Conservation (phyloP, 2,888 invertebrate species). For the Monoplex corrugatus region DNA sequence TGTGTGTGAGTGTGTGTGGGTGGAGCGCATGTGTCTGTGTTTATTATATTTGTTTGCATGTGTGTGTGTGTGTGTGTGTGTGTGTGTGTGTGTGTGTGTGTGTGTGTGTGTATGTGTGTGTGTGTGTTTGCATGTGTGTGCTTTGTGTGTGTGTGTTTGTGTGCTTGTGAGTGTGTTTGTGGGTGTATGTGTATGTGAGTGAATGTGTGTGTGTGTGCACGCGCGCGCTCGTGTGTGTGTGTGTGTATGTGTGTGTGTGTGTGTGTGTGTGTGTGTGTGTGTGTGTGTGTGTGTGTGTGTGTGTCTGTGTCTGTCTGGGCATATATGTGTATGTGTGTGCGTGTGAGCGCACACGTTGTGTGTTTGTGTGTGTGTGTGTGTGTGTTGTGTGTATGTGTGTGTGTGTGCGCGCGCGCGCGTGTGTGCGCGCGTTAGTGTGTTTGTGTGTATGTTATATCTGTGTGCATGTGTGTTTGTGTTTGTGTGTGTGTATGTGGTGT, state of each 20-base stretch:
- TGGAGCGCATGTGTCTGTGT: too few relatives aligned
- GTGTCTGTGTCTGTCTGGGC: too few relatives aligned
- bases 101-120: background rate
- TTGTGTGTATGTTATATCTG: too few relatives aligned
- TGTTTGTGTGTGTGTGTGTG: too few relatives aligned
- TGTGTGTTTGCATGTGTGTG: background rate
- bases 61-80: constrained; percentile 16
- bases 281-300: background rate
- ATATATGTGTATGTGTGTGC: too few relatives aligned
- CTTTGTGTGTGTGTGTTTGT: background rate
- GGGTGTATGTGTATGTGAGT: background rate
- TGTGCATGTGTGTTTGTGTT: too few relatives aligned
- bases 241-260: background rate
- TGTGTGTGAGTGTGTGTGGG: background rate
- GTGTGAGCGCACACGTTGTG: too few relatives aligned
- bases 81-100: constrained; percentile 16
- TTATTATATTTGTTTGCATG: background rate
- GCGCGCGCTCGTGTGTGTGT: background rate
- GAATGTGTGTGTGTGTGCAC: background rate
- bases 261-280: background rate
- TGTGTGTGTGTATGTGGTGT: too few relatives aligned
- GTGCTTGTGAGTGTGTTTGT: background rate
- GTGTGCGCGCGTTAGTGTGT: too few relatives aligned
- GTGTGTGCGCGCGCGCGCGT: too few relatives aligned
- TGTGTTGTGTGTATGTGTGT: too few relatives aligned